Conservation (phyloP, 30 jellyfish, hydroid and myxozoan genomes). For the Catostylus mosaicus region DNA sequence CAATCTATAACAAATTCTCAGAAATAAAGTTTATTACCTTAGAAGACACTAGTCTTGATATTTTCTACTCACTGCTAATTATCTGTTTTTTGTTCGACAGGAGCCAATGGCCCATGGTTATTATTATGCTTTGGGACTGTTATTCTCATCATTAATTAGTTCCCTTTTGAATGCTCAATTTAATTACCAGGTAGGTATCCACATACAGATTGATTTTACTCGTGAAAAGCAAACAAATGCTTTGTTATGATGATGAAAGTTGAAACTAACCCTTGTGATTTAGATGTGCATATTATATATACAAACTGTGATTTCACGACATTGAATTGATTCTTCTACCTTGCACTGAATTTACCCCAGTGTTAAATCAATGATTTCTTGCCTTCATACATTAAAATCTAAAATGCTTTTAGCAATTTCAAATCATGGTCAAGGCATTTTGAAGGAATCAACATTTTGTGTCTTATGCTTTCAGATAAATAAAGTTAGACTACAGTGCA, state of each 20-base stretch:
- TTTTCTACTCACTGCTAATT: background rate
- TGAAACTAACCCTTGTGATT: too few species aligned
- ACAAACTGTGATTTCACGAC: background rate
- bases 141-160: constrained; percentile 60
- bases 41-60: background rate
- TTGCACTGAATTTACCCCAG: too few species aligned
- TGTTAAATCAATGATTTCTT: too few species aligned
- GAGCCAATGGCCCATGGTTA: constrained; percentile 91
- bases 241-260: too few species aligned
- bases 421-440: too few species aligned
- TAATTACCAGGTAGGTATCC: constrained; percentile 64
- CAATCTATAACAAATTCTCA: too few species aligned
- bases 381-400: too few species aligned
- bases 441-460: background rate
- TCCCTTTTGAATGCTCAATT: constrained; percentile 77
- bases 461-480: constrained; percentile 48
- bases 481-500: constrained; percentile 71
- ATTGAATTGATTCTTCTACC: too few species aligned
- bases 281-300: background rate
- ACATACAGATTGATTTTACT: too few species aligned
- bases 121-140: constrained; percentile 82
- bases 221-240: too few species aligned
- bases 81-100: constrained; percentile 19
- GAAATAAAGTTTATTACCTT: too few species aligned
- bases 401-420: too few species aligned